Base-by-base conservation (phyloP, 1,140 invertebrate species). In the Lepidostoma basale region DNA sequence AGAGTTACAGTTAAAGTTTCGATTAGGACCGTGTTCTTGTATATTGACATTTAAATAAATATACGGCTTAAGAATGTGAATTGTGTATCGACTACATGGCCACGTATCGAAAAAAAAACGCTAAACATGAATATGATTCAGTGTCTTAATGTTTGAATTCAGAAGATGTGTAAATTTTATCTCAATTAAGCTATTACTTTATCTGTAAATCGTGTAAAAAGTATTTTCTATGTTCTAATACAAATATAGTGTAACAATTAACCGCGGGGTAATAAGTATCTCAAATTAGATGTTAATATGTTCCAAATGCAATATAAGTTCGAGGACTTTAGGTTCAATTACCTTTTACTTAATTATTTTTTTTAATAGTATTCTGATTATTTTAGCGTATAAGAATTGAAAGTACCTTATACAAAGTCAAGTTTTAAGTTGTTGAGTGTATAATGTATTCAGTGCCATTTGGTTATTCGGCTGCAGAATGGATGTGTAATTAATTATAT, bases 91-190 rank as follows among this genome's bases (percentile, higher is more conserved):
- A 59, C n/a, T 54, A n/a, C 14, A 54, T 12, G 26, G n/a, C 4
- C 3, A 39, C 20, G 4, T 5, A 59, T 23, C 23, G 20, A 40
- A 59, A 25, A 54, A 28, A 54, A 54, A 25, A 14, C 20, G 25
- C 40, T 40, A 40, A 39, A 59, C 12, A 42, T 40, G 39, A 59
- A 59, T 59, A 42, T 59, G 40, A 44, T 45, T 62, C 59, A 62
- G 40, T 62, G 59, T 62, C 59, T 62, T 62, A 39, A 44, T 26
- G 59, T 62, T 44, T 42, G 56, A 45, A 62, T 45, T 62, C 45
- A 45, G 59, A 20, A 45, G 59, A 62, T 36, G 23, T 62, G 40
- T 62, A 62, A n/a, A 59, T 36, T 59, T 59, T 59, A 40, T 59
- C 54, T 59, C 54, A 40, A 62, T 39, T 59, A 59, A 45, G 36